Evolutionary conservation across 35 echinoderm and acorn worm genomes (phyloP), one percentile per base, ranked within the genome.

Genomic region (Apostichopus parvimensis): DNA sequence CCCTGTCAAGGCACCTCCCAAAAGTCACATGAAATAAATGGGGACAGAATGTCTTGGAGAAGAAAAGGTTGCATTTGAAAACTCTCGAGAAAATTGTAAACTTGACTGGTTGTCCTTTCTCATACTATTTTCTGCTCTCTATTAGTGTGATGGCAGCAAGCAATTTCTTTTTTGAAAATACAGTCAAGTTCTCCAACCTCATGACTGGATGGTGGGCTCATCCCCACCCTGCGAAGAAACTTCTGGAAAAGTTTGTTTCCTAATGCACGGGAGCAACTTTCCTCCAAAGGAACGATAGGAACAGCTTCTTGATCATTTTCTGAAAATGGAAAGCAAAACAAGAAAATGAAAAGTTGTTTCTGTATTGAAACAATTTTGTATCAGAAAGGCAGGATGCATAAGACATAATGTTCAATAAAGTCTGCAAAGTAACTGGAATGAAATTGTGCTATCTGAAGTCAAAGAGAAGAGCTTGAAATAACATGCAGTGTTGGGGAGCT

Each of bases 231-330:
- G 53, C 92, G 94, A 5, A 99, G 90, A 77, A 99, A 94, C 54
- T 83, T 80, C 88, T 95, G 93, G 90, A 99, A 99, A 1, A 83
- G 13, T 22, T 94, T 93, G 61, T 94, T 96, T 7, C 53, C 76
- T 73, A 99, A 92, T 76, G 97, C 97, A 60, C 26, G 18, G 57
- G 86, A 87, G 76, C 87, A 93, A 24, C 95, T 95, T 57, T 95
- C 95, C 20, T 91, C 73, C 17, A 99, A 78, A 53, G 97, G 93
- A 8, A 99, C 97, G 6, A 99, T 89, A 13, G 97, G 93, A 80
- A 99, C 92, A 53, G 94, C 95, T 92, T 94, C 93, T 17, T 94
- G 86, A 77, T 99, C 97, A 57, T 82, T 94, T 88, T 17, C 89
- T 78, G 77, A 4, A 21, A 73, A 79, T 20, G 68, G 6, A 75